Evolutionary conservation across 2,113 vertebrate species (phyloP).

Genomic region (Paracanthobrama guichenoti): DNA sequence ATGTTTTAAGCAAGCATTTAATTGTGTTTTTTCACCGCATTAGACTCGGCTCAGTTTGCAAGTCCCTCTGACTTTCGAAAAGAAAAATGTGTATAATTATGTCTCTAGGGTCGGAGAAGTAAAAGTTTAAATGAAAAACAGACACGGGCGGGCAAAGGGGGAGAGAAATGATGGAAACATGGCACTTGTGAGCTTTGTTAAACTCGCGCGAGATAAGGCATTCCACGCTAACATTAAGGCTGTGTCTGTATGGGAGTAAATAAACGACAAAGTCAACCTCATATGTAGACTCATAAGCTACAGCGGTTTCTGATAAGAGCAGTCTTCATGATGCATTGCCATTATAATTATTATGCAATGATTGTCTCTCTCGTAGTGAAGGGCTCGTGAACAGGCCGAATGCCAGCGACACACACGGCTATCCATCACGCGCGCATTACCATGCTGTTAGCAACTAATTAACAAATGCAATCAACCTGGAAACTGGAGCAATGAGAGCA

Average conservation of each 20-base stretch:
- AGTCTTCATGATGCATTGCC: not conserved
- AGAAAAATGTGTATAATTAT: constrained; percentile 62
- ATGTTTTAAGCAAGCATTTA: constrained; percentile 43
- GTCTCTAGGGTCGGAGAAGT: constrained; percentile 56
- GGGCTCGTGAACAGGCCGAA: constrained; percentile 65
- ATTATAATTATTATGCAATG: not conserved
- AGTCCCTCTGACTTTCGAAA: constrained; percentile 49
- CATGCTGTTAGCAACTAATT: constrained; percentile 82
- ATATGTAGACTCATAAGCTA: not conserved
- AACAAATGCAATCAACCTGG: constrained; percentile 76
- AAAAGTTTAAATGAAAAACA: constrained; percentile 62
- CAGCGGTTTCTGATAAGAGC: not conserved
- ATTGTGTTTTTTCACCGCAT: constrained; percentile 19
- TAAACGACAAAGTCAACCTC: not conserved
- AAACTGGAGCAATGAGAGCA: constrained; percentile 69
- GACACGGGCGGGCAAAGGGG: constrained; percentile 33
- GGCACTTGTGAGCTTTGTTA: constrained; percentile 38
- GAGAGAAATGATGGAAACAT: constrained; percentile 50
- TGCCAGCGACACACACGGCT: constrained; percentile 70
- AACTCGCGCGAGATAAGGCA: constrained; percentile 39
- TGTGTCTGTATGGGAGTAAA: not conserved
- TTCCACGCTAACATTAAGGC: not conserved
- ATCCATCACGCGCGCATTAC: constrained; percentile 78
- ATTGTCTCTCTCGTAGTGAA: constrained; percentile 21
- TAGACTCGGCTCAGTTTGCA: constrained; percentile 40